Conservation (phyloP, 2,113 vertebrate species). For the Elephas maximus region DNA sequence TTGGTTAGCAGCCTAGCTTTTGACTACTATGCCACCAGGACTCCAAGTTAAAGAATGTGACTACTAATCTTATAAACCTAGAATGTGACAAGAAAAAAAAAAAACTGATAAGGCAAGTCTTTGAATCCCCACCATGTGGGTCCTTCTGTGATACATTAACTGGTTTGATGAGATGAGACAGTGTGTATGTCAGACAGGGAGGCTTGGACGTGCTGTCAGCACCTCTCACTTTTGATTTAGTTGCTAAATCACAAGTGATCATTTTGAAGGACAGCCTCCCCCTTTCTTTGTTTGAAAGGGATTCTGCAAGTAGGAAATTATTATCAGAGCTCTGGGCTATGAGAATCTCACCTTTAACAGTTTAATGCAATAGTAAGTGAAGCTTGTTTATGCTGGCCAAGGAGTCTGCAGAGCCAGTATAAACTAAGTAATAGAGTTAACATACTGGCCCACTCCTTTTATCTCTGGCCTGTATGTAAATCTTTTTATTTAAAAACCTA, state of each 20-base stretch:
- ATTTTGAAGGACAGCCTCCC: background rate
- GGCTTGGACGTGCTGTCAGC: background rate
- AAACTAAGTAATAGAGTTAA: background rate
- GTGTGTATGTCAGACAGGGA: background rate
- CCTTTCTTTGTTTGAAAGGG: conserved; percentile 34
- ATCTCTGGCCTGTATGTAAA: background rate
- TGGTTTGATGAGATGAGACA: conserved; percentile 2
- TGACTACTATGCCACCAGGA: too few species aligned
- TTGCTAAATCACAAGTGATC: conserved; percentile 33
- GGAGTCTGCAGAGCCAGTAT: background rate
- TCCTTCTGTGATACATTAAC: background rate
- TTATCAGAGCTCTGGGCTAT: background rate
- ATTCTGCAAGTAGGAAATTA: conserved; percentile 8
- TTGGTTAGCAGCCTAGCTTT: too few species aligned
- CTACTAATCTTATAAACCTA: conserved; percentile 44
- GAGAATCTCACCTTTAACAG: background rate
- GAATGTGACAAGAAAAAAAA: background rate
- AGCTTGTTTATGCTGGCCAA: background rate
- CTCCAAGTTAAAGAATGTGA: conserved; percentile 3
- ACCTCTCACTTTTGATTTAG: conserved; percentile 29
- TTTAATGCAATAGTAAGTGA: background rate
- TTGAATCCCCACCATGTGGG: background rate
- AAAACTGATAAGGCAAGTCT: conserved; percentile 42
- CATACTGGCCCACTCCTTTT: background rate
- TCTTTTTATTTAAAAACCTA: background rate